Conservation (phyloP, 2,888 invertebrate species). For the Hirtodrosophila trivittata region DNA sequence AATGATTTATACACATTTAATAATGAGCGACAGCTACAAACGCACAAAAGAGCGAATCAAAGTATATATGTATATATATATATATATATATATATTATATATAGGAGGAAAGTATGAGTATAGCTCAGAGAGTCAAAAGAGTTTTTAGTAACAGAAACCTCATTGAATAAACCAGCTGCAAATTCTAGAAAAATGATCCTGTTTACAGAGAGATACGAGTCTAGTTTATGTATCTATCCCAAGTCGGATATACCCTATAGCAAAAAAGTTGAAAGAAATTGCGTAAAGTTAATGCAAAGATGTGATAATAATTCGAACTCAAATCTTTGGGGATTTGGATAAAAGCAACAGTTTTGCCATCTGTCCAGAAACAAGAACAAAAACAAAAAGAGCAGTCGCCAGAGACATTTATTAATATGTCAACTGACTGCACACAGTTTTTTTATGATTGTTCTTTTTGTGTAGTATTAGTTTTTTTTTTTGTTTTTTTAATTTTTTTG, state of each 20-base stretch:
- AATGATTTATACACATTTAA: not conserved
- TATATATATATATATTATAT: too few species aligned
- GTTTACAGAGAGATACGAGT: too few species aligned
- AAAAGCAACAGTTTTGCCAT: conserved; percentile 9
- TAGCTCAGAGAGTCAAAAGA: too few species aligned
- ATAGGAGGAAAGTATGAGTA: too few species aligned
- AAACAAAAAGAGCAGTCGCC: conserved; percentile 10
- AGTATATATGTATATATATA: too few species aligned
- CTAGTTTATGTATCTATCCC: too few species aligned
- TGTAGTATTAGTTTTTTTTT: conserved; percentile 22
- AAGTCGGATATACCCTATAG: not conserved
- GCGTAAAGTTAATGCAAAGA: conserved; percentile 23
- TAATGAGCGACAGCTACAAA: not conserved
- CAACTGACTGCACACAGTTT: conserved; percentile 68
- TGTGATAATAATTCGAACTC: conserved; percentile 5
- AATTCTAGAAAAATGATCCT: too few species aligned
- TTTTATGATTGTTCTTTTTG: conserved; percentile 38
- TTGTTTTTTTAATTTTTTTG: conserved; percentile 3
- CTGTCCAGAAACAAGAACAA: conserved; percentile 15
- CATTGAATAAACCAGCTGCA: too few species aligned
- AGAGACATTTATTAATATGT: conserved; percentile 71
- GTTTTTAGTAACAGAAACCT: too few species aligned
- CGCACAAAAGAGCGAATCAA: not conserved
- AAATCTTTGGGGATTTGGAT: conserved; percentile 14
- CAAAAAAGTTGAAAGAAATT: conserved; percentile 1